Base-by-base conservation (phyloP, 2,888 invertebrate species). In the Mesorhabditis spiculigera region DNA sequence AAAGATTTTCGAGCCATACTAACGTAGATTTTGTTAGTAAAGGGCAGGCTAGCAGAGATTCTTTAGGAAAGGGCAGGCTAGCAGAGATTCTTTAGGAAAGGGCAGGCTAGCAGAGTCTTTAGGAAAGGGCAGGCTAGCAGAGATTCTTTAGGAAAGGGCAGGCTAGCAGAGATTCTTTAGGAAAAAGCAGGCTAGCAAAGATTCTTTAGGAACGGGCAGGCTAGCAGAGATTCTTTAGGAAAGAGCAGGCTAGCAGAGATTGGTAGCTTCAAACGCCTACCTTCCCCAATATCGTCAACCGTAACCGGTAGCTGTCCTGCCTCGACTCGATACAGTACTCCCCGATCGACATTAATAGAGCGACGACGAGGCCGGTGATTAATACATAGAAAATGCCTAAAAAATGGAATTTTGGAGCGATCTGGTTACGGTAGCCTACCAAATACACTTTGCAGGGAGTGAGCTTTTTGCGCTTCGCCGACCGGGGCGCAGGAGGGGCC, bases 361-460 rank as follows among this genome's bases (percentile, higher is more conserved):
- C 82, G 5, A 83, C 78, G 5, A 82, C 73, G 41, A 84, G 71
- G 65, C 82, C 84, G 45, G 82, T 81, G 50, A 81, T 72, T 16
- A 84, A 72, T 43, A 84, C 83, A 72, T 81, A 84, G 71, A 84
- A 84, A 43, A 84, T 82, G 43, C 84, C 83, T 74, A 73, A 76
- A n/a, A 78, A 73, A 13, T 71, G n/a, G 16, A 63, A 50, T 61
- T 63, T 63, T 50, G 43, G 10, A 10, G 45, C 13, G 13, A 63
- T 10, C 50, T 50, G 43, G 43, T 6, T 16, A 13, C 28, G 28
- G 28, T 28, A 28, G 28, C 66, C 8, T 45, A 76, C 76, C 78
- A 63, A 78, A 78, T 50, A 78, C 75, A 63, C 75, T 78, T 16
- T 76, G 73, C 13, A 75, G 71, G 6, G 73, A 69, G 42, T 69